Base-by-base conservation (phyloP, 2,113 vertebrate genomes). In the Rhea pennata region DNA sequence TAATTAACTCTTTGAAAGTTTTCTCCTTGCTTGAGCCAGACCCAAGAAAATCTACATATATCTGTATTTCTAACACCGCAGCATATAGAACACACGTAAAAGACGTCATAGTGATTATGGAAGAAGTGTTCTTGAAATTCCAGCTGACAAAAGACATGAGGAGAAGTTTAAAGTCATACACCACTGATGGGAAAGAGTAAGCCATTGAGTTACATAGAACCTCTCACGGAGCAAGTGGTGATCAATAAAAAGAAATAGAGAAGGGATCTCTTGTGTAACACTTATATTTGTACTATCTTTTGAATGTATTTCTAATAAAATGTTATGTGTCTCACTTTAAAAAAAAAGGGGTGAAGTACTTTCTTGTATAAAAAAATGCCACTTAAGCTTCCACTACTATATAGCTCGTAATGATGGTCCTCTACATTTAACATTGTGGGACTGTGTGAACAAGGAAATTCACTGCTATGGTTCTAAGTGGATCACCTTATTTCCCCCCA, bases 251-350 rank as follows among this genome's bases (percentile, higher is more conserved):
- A 59, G 2, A 73, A 80, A 44, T 46, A 4, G 11, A 22, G 12
- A 6, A 59, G 0, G 2, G 0, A 9, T 46, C 11, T 74, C 33
- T 2, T 4, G 2, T 7, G 4, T 82, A 77, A 44, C 16, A 15
- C 3, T 22, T 51, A 39, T 27, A 79, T 86, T 87, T 78, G 3
- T 0, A 1, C 67, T 15, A 39, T 46, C 19, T 20, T 48, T 48
- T 71, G 12, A 54, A n/a, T 48, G 12, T 71, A 59, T 69, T 87
- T 89, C 23, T 78, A 74, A 59, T 29, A 59, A 22, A 6, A 29
- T 9, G 6, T 53, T 65, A 27, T 0, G 0, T 31, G 9, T 61
- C 39, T 93, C 16, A 56, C 23, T 46, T 53, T 48, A 61, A 22
- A 46, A 48, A 80, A 26, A 13, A 73, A 65, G 76, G 2, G 5